A percentile compares a stretch with the other conserved stretches of the same genome.
These are phyloP conservation scores for Littorina saxatilis DNA, from an alignment of 1,140 invertebrate species.

Conservation along the genomic window DNA sequence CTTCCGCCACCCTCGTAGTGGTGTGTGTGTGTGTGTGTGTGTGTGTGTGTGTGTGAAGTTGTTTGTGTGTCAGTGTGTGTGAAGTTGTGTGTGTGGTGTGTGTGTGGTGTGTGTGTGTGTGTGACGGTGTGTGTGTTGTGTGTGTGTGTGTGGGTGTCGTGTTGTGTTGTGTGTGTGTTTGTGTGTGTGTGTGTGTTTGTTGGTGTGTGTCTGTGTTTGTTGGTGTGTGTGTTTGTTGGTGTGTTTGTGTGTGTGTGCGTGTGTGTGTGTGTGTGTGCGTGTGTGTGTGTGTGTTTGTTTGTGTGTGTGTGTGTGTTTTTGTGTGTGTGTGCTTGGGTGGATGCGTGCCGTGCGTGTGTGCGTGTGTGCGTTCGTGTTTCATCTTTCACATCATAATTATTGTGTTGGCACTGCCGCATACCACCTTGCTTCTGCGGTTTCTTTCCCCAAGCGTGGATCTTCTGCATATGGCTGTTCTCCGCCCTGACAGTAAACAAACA, in stretches of 20 bases:
- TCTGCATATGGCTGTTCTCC: too few species aligned
- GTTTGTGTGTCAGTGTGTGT: constrained; percentile 6
- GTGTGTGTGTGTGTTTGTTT: neutral
- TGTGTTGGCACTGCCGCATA: too few species aligned
- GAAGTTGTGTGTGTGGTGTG: neutral
- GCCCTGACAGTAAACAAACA: too few species aligned
- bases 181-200: neutral
- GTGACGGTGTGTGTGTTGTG: constrained; percentile 7
- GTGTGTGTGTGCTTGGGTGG: too few species aligned
- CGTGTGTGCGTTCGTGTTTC: too few species aligned
- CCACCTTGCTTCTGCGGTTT: too few species aligned
- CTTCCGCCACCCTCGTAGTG: too few species aligned
- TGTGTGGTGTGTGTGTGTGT: constrained; percentile 5
- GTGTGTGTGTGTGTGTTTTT: neutral
- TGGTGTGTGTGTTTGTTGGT: neutral
- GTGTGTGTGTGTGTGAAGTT: constrained; percentile 9
- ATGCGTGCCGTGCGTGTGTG: too few species aligned
- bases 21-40: constrained; percentile 27
- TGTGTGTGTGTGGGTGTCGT: neutral
- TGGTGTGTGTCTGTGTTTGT: neutral
- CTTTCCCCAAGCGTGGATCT: too few species aligned
- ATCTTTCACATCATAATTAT: too few species aligned
- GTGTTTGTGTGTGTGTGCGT: constrained; percentile 22
- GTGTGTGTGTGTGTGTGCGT: neutral
- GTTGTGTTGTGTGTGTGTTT: constrained; percentile 21